These are phyloP conservation scores for Anguilla marmorata DNA, from an alignment of 2,797 vertebrate genomes.

Conservation along the genomic window DNA sequence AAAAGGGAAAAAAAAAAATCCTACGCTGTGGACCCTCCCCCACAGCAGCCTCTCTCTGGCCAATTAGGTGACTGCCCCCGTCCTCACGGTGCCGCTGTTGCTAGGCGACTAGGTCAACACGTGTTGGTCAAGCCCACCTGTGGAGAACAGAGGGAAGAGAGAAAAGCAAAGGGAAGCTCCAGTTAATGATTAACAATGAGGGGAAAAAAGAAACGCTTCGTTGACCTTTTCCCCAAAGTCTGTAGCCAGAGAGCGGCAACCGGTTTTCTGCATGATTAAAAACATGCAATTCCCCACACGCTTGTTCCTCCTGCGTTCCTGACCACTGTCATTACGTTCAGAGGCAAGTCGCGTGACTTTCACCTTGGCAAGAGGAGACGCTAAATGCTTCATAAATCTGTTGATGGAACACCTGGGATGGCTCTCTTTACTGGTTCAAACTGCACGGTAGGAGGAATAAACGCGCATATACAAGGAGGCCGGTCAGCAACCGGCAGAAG, in stretches of 20 bases:
- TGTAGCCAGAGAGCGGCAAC: background rate
- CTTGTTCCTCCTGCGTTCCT: background rate
- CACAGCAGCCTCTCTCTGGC: constrained; percentile 52
- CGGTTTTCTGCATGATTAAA: background rate
- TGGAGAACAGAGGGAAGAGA: constrained; percentile 54
- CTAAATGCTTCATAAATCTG: background rate
- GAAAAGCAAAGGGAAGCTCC: constrained; percentile 38
- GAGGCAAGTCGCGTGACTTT: background rate
- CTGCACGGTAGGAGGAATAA: background rate
- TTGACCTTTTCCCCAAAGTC: background rate
- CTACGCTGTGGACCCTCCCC: constrained; percentile 56
- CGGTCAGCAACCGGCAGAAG: background rate
- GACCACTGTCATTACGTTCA: background rate
- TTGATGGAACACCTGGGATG: background rate
- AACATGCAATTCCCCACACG: background rate
- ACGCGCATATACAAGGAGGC: background rate
- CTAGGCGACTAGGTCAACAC: constrained; percentile 45
- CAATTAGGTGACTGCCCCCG: constrained; percentile 43
- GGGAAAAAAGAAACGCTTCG: background rate
- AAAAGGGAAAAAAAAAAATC: constrained; percentile 53
- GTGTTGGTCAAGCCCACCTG: constrained; percentile 61
- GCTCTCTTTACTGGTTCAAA: background rate
- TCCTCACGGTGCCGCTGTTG: constrained; percentile 45
- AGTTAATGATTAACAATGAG: constrained; percentile 49
- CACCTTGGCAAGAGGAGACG: background rate